Percentiles rank a stretch among this genome's conserved stretches.
phyloP scores from a whole-genome alignment of 2,888 invertebrate genomes.

The Tachina lurida region DNA sequence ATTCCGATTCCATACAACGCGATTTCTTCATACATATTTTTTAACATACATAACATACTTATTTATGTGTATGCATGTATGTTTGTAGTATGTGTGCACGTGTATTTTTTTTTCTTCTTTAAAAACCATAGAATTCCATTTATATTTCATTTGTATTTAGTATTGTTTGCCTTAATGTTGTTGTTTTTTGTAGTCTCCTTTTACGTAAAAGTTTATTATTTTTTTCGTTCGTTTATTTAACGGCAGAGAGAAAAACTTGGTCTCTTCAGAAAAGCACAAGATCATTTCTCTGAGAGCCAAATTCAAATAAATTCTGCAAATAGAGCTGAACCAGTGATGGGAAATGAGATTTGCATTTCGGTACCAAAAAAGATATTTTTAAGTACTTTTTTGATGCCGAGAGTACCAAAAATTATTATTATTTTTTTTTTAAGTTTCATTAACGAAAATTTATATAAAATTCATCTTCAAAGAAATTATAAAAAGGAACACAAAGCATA shows the following conservation, averaged over 20 bases:
- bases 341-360: no score
- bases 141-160: constrained; percentile 29
- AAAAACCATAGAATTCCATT: constrained; percentile 58
- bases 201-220: constrained; percentile 58
- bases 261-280: constrained; percentile 43
- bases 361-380: no score
- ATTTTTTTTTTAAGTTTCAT: no score
- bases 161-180: constrained; percentile 69
- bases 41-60: no score
- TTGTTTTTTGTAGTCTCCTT: constrained; percentile 61
- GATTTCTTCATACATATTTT: constrained; percentile 43
- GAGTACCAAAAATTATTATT: no score
- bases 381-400: no score
- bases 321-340: background rate
- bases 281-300: background rate
- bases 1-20: constrained; percentile 60
- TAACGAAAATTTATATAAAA: no score
- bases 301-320: background rate
- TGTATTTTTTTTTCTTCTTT: constrained; percentile 51
- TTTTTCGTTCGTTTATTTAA: constrained; percentile 63
- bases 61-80: no score
- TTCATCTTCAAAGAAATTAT: no score
- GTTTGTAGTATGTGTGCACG: background rate
- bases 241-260: constrained; percentile 5
- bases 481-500: no score